Conservation (phyloP, 2,888 invertebrate species). For the Scaptomyza parva region DNA sequence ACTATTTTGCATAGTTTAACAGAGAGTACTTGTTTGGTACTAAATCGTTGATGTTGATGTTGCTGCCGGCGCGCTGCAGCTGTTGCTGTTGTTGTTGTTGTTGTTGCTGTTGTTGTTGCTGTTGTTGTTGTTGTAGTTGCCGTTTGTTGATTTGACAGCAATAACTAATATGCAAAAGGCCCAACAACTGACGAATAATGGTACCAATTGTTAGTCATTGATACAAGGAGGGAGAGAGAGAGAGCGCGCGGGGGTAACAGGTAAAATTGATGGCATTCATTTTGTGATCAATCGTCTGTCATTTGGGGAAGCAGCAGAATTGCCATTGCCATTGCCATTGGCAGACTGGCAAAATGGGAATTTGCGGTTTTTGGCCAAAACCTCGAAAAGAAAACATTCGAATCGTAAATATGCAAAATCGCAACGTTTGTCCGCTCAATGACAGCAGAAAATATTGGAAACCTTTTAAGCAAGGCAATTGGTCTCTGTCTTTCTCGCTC, state of each 20-base stretch:
- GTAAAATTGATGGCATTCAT: constrained; percentile 66
- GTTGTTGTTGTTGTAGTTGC: neutral
- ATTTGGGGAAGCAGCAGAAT: too few relatives aligned
- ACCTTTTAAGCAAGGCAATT: constrained; percentile 1
- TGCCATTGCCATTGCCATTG: constrained; percentile 19
- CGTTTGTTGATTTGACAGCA: neutral
- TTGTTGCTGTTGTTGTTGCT: constrained; percentile 1
- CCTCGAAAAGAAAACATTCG: constrained; percentile 33
- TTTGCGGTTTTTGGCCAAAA: constrained; percentile 46
- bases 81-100: neutral
- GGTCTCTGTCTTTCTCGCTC: too few relatives aligned
- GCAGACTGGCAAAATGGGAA: constrained; percentile 69
- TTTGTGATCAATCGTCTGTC: constrained; percentile 72
- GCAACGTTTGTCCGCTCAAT: constrained; percentile 28
- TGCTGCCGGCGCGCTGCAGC: neutral
- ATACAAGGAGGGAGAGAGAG: neutral
- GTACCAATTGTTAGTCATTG: neutral
- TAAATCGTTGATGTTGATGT: constrained; percentile 1
- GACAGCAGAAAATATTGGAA: constrained; percentile 1
- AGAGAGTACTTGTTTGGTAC: constrained; percentile 20
- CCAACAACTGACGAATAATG: neutral
- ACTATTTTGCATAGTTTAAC: constrained; percentile 50
- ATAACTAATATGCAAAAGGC: neutral
- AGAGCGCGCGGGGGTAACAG: neutral
- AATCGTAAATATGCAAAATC: constrained; percentile 22